These are phyloP conservation scores for Oxystoma pomonae DNA, from an alignment of 2,888 invertebrate species.

Conservation along the genomic window DNA sequence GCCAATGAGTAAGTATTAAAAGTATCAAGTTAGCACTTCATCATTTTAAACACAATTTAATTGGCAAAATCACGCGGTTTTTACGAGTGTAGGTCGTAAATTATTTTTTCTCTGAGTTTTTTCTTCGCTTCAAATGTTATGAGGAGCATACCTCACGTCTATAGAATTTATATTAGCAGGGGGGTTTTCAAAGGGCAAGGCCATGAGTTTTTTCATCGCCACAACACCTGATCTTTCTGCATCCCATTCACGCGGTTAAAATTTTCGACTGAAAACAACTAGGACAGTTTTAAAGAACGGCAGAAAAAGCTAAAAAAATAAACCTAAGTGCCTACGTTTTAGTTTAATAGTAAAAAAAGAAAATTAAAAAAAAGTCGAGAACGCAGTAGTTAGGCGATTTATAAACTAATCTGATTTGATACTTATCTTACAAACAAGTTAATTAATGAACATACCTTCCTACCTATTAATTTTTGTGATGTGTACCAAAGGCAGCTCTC, in stretches of 20 bases:
- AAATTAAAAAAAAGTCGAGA: not conserved
- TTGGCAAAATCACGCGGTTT: slow-evolving; percentile 11
- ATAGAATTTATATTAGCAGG: too few relatives aligned
- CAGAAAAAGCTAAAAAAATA: too few relatives aligned
- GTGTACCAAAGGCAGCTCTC: too few relatives aligned
- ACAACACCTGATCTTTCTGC: too few relatives aligned
- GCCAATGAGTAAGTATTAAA: not conserved
- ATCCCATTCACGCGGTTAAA: too few relatives aligned
- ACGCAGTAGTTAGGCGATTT: not conserved
- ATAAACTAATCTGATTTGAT: not conserved
- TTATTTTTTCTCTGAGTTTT: not conserved
- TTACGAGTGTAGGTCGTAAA: slow-evolving; percentile 13
- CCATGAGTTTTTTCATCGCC: too few relatives aligned
- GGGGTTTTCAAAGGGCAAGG: too few relatives aligned
- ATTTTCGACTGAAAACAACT: too few relatives aligned
- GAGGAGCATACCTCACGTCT: not conserved
- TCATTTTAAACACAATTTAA: not conserved
- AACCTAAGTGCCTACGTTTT: too few relatives aligned
- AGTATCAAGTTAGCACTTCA: not conserved
- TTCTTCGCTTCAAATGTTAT: not conserved
- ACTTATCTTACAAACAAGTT: not conserved
- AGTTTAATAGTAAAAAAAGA: too few relatives aligned
- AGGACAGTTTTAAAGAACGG: too few relatives aligned
- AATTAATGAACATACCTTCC: not conserved
- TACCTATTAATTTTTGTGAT: not conserved